Evolutionary conservation across 1,140 invertebrate species (phyloP), one percentile per base, ranked within the genome.

Genomic region (Spodoptera frugiperda): DNA sequence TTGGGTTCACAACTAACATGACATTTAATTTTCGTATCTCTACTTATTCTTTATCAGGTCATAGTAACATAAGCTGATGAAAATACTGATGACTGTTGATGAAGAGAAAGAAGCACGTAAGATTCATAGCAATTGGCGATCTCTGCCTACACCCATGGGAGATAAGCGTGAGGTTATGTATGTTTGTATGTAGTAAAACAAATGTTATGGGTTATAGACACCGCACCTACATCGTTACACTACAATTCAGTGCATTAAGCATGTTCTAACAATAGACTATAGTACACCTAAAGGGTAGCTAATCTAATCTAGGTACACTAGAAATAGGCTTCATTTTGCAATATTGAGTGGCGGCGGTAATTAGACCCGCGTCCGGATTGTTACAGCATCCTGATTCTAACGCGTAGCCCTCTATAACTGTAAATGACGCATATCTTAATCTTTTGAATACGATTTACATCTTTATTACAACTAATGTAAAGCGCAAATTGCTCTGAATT

Each of bases 311-410:
- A 39, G 1, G 33, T 92, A 90, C 74, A 80, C 80, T 82, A 91
- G 90, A 89, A 39, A 91, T 89, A 88, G 88, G 89, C 84, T 85
- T 81, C 79, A 88, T 93, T 92, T 93, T 91, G 91, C 91, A 93
- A 93, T 91, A 92, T 90, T 87, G 88, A 90, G 87, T 90, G 89
- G 87, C 90, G 86, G 89, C 77, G 87, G 89, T 92, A 93, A 93
- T 92, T 92, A 92, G 90, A 93, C 63, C 87, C 81, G 85, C 88
- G 90, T 92, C 90, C 89, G 91, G 87, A 84, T 86, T 80, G 80
- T 93, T 93, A 89, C 91, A 91, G 91, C 90, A 92, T 93, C 91
- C 91, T 92, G 90, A 92, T 91, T 89, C 91, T 89, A 75, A 75
- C 57, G 73, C 73, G 49, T 39, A 49, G 59, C 25, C 48, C 30